Evolutionary conservation across 2,113 vertebrate genomes (phyloP).

Genomic region (Rhinolophus ferrumequinum): DNA sequence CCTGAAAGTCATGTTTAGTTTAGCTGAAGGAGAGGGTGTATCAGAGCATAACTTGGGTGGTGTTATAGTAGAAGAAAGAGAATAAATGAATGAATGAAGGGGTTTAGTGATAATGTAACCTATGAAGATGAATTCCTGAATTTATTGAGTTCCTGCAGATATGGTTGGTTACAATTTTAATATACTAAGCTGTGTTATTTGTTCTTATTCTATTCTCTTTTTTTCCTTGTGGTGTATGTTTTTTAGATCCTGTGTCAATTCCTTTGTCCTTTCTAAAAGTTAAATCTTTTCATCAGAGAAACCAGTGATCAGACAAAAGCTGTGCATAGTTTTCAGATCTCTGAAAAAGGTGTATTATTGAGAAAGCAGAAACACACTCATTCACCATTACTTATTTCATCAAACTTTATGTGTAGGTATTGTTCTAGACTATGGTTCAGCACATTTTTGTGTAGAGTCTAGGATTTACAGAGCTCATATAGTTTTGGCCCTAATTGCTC

Average conservation of each 20-base stretch:
- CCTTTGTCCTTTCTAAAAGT: neutral
- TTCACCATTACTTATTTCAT: neutral
- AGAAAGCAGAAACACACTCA: neutral
- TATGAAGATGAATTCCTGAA: neutral
- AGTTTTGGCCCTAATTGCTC: neutral
- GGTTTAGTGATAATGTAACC: neutral
- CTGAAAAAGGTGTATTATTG: neutral
- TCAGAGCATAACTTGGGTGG: neutral
- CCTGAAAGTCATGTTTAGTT: neutral
- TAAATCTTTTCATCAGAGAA: neutral
- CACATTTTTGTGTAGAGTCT: neutral
- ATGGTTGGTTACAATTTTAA: neutral
- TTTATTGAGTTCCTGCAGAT: neutral
- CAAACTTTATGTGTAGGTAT: neutral
- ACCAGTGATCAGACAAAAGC: neutral
- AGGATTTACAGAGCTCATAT: neutral
- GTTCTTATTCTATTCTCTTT: neutral
- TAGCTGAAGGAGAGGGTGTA: neutral
- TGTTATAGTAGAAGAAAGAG: neutral
- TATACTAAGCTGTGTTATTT: neutral
- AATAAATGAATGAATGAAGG: neutral
- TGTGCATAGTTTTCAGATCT: neutral
- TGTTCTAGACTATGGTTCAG: neutral
- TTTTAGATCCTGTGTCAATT: neutral
- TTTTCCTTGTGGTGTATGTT: neutral